Percentiles rank a stretch among this genome's conserved stretches.
These are phyloP conservation scores for Avahi laniger DNA, from an alignment of 2,797 vertebrate species.

Conservation along the genomic window DNA sequence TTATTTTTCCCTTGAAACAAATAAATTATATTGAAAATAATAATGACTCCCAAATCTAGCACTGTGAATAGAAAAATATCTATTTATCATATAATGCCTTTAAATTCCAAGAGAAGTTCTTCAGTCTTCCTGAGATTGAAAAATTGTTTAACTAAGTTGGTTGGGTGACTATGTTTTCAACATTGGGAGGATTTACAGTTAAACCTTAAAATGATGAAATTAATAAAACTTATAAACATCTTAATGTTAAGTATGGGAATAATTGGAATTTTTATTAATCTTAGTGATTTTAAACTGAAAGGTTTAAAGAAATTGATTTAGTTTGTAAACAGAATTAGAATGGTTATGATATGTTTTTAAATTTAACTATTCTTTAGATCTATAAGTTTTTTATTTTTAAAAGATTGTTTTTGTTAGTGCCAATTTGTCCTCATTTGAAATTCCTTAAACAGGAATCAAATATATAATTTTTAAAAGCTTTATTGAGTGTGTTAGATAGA, in stretches of 20 bases:
- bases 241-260: background rate
- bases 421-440: background rate
- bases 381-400: background rate
- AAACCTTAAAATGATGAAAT: background rate
- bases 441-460: background rate
- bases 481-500: background rate
- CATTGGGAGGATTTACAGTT: background rate
- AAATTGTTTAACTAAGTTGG: background rate
- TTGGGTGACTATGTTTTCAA: background rate
- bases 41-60: background rate
- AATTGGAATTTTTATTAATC: background rate
- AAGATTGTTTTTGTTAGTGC: background rate
- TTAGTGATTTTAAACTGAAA: background rate
- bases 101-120: constrained; percentile 11
- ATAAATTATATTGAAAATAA: constrained; percentile 21
- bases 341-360: background rate
- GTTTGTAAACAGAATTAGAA: background rate
- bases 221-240: background rate
- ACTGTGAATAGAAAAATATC: background rate
- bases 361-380: background rate
- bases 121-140: background rate
- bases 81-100: background rate
- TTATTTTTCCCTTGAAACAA: constrained; percentile 35
- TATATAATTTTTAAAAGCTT: background rate
- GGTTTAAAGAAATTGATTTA: background rate